phyloP scores from a whole-genome alignment of 1,140 invertebrate genomes.

The Condylostylus longicornis region DNA sequence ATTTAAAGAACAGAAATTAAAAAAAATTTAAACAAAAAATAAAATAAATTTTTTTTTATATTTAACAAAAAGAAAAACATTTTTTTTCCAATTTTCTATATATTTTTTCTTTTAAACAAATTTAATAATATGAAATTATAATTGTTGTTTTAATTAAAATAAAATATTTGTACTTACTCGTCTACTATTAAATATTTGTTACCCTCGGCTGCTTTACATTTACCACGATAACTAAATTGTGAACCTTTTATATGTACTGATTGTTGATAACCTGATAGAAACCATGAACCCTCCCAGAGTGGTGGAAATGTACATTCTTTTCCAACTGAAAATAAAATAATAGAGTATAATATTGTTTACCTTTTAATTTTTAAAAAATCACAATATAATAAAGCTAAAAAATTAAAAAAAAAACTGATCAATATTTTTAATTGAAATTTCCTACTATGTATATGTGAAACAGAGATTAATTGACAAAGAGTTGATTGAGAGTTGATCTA shows the following conservation, averaged over 20 bases:
- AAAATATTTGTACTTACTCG: constrained; percentile 45
- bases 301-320: constrained; percentile 61
- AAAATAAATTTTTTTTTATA: too few relatives aligned
- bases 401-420: too few relatives aligned
- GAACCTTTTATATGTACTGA: constrained; percentile 62
- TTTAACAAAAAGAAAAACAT: too few relatives aligned
- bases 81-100: background rate
- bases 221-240: constrained; percentile 61
- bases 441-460: too few relatives aligned
- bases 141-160: background rate
- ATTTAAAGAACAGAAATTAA: too few relatives aligned
- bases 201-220: constrained; percentile 60
- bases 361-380: too few relatives aligned
- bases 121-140: background rate
- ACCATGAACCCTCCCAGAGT: constrained; percentile 69
- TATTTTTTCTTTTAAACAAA: background rate
- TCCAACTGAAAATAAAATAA: constrained; percentile 30
- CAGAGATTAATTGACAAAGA: too few relatives aligned
- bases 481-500: too few relatives aligned
- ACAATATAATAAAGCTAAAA: too few relatives aligned
- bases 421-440: too few relatives aligned
- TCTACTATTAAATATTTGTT: constrained; percentile 72
- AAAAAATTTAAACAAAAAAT: too few relatives aligned
- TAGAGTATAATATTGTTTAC: too few relatives aligned
- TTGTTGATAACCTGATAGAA: constrained; percentile 67